A percentile compares a stretch with the other conserved stretches of the same genome.
These are phyloP conservation scores for Poliocrania exsul DNA, from an alignment of 2,797 vertebrate species.

Conservation along the genomic window DNA sequence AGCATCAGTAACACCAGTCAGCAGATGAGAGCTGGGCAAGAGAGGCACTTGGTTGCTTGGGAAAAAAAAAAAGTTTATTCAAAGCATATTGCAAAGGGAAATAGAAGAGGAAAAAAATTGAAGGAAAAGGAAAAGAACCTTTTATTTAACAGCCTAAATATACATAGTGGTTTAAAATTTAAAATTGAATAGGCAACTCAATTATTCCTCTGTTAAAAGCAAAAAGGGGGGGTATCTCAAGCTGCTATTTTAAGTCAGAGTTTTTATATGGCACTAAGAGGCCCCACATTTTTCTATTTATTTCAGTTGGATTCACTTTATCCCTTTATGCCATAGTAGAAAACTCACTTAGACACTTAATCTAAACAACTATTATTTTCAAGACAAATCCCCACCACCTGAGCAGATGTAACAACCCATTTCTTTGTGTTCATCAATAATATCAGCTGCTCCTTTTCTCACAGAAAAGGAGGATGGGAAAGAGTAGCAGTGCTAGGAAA, in stretches of 20 bases:
- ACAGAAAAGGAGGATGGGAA: background rate
- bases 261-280: background rate
- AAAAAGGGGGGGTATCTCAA: background rate
- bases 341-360: background rate
- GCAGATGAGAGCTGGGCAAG: background rate
- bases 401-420: background rate
- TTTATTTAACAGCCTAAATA: background rate
- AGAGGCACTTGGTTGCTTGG: background rate
- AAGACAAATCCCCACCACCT: background rate
- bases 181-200: background rate
- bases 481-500: background rate
- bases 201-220: background rate
- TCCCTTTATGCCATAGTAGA: background rate
- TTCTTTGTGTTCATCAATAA: background rate
- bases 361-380: background rate
- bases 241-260: background rate
- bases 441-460: background rate
- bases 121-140: background rate
- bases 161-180: background rate
- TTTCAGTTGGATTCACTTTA: background rate
- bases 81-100: background rate
- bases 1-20: background rate
- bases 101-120: background rate
- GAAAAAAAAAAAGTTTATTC: background rate
- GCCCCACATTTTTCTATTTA: background rate